Conservation (phyloP, 2,888 invertebrate species). For the Coelinius sp. region DNA sequence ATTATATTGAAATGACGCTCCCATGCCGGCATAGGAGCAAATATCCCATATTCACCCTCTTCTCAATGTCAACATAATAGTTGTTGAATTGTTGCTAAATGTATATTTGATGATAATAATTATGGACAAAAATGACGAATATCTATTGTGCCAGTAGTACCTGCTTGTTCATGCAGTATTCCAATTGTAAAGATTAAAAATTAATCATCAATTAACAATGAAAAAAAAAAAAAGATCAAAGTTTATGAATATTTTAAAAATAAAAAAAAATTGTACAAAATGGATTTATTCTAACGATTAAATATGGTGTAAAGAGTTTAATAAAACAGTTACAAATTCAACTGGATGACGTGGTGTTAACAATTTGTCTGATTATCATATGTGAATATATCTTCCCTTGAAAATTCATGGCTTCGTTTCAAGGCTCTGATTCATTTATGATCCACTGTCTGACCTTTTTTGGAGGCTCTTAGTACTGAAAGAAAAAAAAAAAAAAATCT, state of each 20-base stretch:
- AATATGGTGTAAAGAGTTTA: constrained; percentile 54
- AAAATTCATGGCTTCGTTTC: background rate
- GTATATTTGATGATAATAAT: background rate
- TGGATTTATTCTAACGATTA: constrained; percentile 35
- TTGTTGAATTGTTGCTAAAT: constrained; percentile 11
- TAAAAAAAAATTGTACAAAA: constrained; percentile 31
- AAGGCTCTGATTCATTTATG: background rate
- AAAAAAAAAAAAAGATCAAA: background rate
- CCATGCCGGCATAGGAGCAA: constrained; percentile 24
- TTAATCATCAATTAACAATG: constrained; percentile 19
- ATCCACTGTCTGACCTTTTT: background rate
- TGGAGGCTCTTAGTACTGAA: background rate
- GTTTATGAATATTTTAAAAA: constrained; percentile 5
- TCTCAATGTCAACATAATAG: background rate
- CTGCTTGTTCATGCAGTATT: constrained; percentile 55
- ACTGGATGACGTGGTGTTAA: background rate
- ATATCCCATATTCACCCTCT: background rate
- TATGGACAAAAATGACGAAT: background rate
- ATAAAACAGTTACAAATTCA: constrained; percentile 54
- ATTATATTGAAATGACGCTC: background rate
- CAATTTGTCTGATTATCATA: background rate
- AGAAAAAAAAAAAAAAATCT: background rate
- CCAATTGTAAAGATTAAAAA: constrained; percentile 49
- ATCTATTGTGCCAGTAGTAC: constrained; percentile 56
- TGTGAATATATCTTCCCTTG: background rate